Evolutionary conservation across 2,888 invertebrate genomes (phyloP).

Genomic region (Protula sp.): DNA sequence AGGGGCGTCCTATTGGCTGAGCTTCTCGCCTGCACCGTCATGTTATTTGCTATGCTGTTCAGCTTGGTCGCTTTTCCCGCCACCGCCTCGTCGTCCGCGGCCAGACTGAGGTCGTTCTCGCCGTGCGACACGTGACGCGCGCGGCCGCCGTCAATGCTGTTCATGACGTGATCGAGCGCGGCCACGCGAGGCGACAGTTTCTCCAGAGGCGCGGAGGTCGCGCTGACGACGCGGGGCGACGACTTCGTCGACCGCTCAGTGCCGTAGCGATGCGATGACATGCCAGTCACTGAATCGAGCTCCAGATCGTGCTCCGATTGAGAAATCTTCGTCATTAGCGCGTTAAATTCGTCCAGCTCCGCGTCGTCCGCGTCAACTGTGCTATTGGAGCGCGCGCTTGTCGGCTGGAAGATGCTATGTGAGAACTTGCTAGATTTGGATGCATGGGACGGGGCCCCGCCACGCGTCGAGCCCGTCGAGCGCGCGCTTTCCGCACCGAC

Average conservation of each 20-base stretch:
- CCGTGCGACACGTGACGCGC: not conserved
- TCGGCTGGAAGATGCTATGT: constrained; percentile 26
- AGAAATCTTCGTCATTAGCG: not conserved
- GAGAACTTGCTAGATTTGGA: constrained; percentile 7
- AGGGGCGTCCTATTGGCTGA: constrained; percentile 30
- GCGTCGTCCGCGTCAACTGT: constrained; percentile 18
- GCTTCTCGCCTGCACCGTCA: constrained; percentile 40
- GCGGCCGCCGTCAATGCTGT: not conserved
- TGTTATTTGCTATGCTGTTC: constrained; percentile 43
- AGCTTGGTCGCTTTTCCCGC: constrained; percentile 9
- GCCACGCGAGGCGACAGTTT: not conserved
- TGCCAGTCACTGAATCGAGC: not conserved
- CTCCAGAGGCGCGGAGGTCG: not conserved
- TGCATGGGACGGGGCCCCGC: constrained; percentile 1
- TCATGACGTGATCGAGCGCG: not conserved
- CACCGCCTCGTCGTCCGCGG: not conserved
- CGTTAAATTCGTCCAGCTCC: not conserved
- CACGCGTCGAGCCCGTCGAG: not conserved
- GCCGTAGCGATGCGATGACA: not conserved
- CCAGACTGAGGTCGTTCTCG: not conserved
- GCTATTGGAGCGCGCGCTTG: constrained; percentile 25
- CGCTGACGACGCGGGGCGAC: not conserved
- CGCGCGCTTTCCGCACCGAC: constrained; percentile 8
- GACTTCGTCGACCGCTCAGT: not conserved
- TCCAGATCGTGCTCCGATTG: not conserved